Conservation (phyloP, 2,888 invertebrate species). For the Mystacides longicornis region DNA sequence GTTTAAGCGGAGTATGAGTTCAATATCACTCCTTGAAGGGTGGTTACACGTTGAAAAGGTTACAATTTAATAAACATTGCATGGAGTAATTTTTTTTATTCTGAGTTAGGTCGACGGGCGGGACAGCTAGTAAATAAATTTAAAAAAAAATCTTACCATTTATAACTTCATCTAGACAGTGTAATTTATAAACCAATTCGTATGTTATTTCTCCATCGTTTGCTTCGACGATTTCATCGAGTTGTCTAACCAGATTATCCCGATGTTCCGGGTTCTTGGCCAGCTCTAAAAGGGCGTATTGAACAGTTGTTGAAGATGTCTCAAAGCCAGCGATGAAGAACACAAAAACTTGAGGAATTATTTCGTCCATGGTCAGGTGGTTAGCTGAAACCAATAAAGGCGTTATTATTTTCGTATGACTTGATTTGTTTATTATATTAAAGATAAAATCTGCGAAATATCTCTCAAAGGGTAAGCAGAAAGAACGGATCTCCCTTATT, state of each 20-base stretch:
- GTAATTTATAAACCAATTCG: conserved; percentile 41
- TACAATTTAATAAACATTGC: no score
- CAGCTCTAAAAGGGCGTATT: conserved; percentile 42
- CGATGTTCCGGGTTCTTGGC: conserved; percentile 41
- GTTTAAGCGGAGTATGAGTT: no score
- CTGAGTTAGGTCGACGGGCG: no score
- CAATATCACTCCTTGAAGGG: no score
- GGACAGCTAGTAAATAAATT: background rate
- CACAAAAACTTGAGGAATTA: conserved; percentile 39
- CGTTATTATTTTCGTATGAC: no score
- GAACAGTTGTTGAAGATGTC: conserved; percentile 44
- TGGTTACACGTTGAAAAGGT: no score
- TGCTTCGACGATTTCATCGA: conserved; percentile 33
- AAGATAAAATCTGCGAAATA: no score
- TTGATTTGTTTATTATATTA: no score
- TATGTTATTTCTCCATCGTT: conserved; percentile 38
- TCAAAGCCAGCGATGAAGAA: conserved; percentile 50
- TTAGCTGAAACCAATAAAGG: conserved; percentile 4
- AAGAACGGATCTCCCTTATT: no score
- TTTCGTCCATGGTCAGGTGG: conserved; percentile 1
- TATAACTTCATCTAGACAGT: conserved; percentile 41
- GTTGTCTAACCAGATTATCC: conserved; percentile 36
- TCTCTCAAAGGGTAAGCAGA: no score
- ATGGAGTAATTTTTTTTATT: no score
- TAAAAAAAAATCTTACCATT: conserved; percentile 32